Evolutionary conservation across 2,113 vertebrate genomes (phyloP).

Genomic region (Scomber colias): DNA sequence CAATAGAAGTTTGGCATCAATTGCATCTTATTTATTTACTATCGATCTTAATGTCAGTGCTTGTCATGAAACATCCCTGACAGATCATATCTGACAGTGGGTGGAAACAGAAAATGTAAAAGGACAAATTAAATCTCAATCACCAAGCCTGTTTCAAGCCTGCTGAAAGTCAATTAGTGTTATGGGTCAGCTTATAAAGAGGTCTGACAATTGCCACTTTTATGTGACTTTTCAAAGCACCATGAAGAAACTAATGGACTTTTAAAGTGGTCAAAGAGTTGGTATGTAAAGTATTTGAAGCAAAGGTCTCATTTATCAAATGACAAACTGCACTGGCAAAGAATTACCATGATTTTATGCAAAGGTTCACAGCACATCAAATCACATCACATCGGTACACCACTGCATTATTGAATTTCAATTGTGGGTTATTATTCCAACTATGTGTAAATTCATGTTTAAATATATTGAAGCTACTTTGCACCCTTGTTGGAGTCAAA

Average conservation of each 20-base stretch:
- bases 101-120: slow-evolving; percentile 29
- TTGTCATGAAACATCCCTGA: slow-evolving; percentile 7
- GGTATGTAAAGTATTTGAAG: slow-evolving; percentile 35
- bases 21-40: slow-evolving; percentile 24
- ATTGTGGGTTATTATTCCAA: not conserved
- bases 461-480: not conserved
- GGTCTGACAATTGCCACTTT: slow-evolving; percentile 36
- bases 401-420: not conserved
- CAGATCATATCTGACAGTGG: slow-evolving; percentile 1
- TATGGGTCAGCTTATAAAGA: slow-evolving; percentile 43
- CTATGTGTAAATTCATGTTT: not conserved
- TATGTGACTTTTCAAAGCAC: slow-evolving; percentile 44
- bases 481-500: not conserved
- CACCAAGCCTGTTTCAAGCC: not conserved
- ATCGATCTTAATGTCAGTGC: slow-evolving; percentile 15
- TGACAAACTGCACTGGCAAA: slow-evolving; percentile 24
- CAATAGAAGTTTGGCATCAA: slow-evolving; percentile 19
- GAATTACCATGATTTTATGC: not conserved
- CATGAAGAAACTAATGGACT: slow-evolving; percentile 38
- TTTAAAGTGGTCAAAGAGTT: slow-evolving; percentile 38
- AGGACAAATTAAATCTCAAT: slow-evolving; percentile 21
- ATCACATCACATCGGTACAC: not conserved
- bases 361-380: not conserved
- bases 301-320: slow-evolving; percentile 45
- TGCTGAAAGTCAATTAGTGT: slow-evolving; percentile 34